Conservation (phyloP, 2,113 vertebrate species). For the Sander lucioperca region DNA sequence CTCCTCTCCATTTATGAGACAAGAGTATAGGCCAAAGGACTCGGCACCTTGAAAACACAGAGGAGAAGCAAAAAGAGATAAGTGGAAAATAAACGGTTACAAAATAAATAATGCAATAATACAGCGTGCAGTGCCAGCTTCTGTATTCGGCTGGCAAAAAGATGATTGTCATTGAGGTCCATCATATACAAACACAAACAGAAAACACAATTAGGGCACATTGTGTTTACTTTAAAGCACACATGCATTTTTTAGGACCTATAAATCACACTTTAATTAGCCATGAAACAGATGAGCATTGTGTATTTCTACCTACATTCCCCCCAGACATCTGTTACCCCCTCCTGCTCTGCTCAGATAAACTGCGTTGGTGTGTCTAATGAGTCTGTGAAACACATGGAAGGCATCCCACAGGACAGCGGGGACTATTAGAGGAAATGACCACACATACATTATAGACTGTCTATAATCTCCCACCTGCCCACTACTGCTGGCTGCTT, state of each 20-base stretch:
- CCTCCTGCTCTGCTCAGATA: slow-evolving; percentile 11
- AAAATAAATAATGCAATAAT: neutral
- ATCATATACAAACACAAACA: neutral
- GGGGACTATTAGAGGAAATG: slow-evolving; percentile 23
- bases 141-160: neutral
- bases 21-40: slow-evolving; percentile 97
- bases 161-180: neutral
- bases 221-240: slow-evolving; percentile 5
- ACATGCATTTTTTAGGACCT: neutral
- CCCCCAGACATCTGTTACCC: slow-evolving; percentile 23
- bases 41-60: slow-evolving; percentile 87
- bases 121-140: neutral
- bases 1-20: slow-evolving; percentile 95
- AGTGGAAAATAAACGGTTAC: neutral
- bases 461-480: neutral
- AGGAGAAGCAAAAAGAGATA: neutral
- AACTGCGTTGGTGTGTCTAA: slow-evolving; percentile 38
- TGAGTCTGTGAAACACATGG: slow-evolving; percentile 32
- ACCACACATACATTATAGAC: neutral
- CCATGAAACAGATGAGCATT: slow-evolving; percentile 38
- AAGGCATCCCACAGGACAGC: slow-evolving; percentile 17
- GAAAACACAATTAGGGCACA: neutral
- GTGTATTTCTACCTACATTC: slow-evolving; percentile 47
- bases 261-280: slow-evolving; percentile 47
- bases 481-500: neutral